Percentiles rank a stretch among this genome's conserved stretches.
Evolutionary conservation across 1,140 invertebrate species (phyloP).

Genomic region (Ips typographus): DNA sequence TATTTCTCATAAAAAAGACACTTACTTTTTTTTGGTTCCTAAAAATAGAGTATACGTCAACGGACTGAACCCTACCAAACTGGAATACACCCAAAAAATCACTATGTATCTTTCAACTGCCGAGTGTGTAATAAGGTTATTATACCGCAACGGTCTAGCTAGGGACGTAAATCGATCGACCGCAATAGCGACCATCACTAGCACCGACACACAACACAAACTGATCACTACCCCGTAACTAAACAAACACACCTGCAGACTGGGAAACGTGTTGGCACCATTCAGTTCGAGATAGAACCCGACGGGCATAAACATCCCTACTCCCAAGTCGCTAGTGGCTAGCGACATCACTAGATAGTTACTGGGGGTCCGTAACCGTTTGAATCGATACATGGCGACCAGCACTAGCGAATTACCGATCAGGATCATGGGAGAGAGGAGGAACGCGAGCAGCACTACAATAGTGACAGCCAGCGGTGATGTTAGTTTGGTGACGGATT

Average conservation of each 20-base stretch:
- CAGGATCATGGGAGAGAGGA: constrained; percentile 60
- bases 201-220: constrained; percentile 64
- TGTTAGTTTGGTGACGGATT: constrained; percentile 42
- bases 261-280: constrained; percentile 50
- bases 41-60: constrained; percentile 54
- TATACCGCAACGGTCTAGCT: constrained; percentile 63
- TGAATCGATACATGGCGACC: constrained; percentile 61
- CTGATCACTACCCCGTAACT: constrained; percentile 65
- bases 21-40: constrained; percentile 38
- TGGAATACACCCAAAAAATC: constrained; percentile 64
- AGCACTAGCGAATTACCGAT: constrained; percentile 61
- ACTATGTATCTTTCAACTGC: constrained; percentile 62
- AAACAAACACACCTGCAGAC: constrained; percentile 57
- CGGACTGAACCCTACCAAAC: constrained; percentile 59
- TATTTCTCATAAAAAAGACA: not conserved
- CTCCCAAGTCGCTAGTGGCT: constrained; percentile 71
- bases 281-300: constrained; percentile 63
- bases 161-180: constrained; percentile 67
- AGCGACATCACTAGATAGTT: constrained; percentile 75
- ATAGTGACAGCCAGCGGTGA: constrained; percentile 54
- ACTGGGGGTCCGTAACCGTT: constrained; percentile 64
- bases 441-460: constrained; percentile 58
- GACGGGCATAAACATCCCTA: constrained; percentile 72
- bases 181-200: constrained; percentile 66
- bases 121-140: constrained; percentile 64